Base-by-base conservation (phyloP, 2,888 invertebrate genomes). In the Emmelina monodactyla region DNA sequence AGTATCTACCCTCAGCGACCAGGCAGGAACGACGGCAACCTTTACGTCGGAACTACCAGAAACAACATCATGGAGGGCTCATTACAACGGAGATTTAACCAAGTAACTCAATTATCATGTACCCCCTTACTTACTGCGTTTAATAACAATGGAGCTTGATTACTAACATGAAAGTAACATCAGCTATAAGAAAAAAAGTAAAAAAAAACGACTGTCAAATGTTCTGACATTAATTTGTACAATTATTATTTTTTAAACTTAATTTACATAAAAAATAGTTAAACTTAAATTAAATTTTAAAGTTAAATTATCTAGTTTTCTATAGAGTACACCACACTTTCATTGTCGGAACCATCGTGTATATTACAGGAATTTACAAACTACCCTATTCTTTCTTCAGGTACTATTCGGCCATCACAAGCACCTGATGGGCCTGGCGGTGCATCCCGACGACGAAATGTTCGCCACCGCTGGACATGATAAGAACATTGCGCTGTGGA, bases 381-480 rank as follows among this genome's bases (percentile, higher is more conserved):
- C 28, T n/a, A n/a, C n/a, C n/a, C n/a, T n/a, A n/a, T n/a, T n/a
- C n/a, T 19, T 37, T 30, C 46, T 55, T 14, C 57, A 89, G 85
- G 88, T 92, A 16, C 85, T 92, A 19, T 92, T 95, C 62, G 95
- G 95, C 0, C 94, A 95, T 63, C 89, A 91, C 34, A 87, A 92
- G 37, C 92, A 91, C 61, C 78, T 95, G 2, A 90, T 91, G 87
- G 94, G 94, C 0, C 65, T 95, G 37, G 92, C 93, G 2, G 90
- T 92, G 2, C 94, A 95, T 66, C 94, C 94, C 0, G 92, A 92
- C 49, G 92, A 92, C 54, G 94, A 94, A 66, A 85, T 93, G 46
- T 94, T 94, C 56, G 92, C 94, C 1, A 93, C 95, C 1, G 94
- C 94, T 1, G 95, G 95, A 0, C 91, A 92, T 52, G 95, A 95